These are phyloP conservation scores for Porites lutea DNA, from an alignment of 64 coral and sea anemone genomes.

Conservation along the genomic window DNA sequence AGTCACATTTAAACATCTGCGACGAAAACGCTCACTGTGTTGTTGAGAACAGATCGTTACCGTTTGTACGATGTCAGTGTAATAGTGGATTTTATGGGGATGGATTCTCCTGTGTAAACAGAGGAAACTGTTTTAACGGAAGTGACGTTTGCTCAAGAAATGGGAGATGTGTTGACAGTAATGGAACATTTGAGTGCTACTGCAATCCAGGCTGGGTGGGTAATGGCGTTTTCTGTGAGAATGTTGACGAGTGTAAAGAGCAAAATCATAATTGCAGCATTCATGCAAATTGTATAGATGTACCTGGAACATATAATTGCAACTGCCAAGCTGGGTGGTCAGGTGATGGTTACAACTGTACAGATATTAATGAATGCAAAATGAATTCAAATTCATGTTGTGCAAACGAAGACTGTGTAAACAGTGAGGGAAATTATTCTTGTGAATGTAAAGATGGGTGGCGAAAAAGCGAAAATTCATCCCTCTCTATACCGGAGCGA, in stretches of 20 bases:
- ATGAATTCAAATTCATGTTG: slow-evolving; percentile 56
- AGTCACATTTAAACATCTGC: slow-evolving; percentile 58
- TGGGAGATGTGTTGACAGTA: slow-evolving; percentile 54
- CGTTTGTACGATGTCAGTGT: slow-evolving; percentile 67
- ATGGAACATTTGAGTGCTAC: slow-evolving; percentile 78
- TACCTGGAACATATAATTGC: slow-evolving; percentile 50
- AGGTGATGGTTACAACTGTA: slow-evolving; percentile 62
- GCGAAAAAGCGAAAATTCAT: slow-evolving; percentile 22
- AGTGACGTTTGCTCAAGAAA: slow-evolving; percentile 59
- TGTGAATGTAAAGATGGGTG: slow-evolving; percentile 73
- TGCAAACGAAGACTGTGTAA: slow-evolving; percentile 72
- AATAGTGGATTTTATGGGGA: slow-evolving; percentile 73
- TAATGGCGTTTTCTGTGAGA: slow-evolving; percentile 82
- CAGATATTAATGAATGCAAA: slow-evolving; percentile 72
- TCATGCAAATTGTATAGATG: slow-evolving; percentile 63
- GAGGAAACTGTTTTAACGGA: slow-evolving; percentile 66
- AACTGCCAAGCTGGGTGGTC: slow-evolving; percentile 51
- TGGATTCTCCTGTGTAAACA: slow-evolving; percentile 64
- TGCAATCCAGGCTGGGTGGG: slow-evolving; percentile 73
- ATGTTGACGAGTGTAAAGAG: slow-evolving; percentile 67
- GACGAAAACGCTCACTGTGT: slow-evolving; percentile 67
- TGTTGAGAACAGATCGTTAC: slow-evolving; percentile 44
- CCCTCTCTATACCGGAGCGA: not conserved
- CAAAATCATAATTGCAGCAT: slow-evolving; percentile 62
- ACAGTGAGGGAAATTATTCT: slow-evolving; percentile 57